phyloP scores from a whole-genome alignment of 2,888 invertebrate species.

The Parapristionchus giblindavisi region DNA sequence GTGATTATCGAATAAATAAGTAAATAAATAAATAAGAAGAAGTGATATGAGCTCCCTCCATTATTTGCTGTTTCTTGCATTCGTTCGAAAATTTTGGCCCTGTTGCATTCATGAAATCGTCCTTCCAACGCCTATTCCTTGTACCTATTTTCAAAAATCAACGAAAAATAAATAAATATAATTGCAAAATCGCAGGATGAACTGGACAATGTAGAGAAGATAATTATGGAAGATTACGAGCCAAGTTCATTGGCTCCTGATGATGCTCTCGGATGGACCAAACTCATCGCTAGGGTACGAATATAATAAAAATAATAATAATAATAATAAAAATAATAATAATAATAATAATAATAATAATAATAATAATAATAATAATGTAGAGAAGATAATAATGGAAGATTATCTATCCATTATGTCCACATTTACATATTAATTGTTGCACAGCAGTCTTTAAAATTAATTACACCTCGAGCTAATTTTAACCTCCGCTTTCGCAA shows the following conservation, averaged over 20 bases:
- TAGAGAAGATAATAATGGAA: too few species aligned
- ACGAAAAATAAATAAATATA: too few species aligned
- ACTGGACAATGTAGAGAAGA: background rate
- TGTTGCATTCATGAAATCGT: background rate
- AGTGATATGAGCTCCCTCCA: too few species aligned
- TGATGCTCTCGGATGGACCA: background rate
- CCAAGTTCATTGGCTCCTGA: background rate
- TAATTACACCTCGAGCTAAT: too few species aligned
- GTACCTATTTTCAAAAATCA: too few species aligned
- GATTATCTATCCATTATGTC: too few species aligned
- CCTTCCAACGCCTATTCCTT: background rate
- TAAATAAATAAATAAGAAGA: conserved; percentile 3
- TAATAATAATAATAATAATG: too few species aligned
- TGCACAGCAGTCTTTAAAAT: too few species aligned
- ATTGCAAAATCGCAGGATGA: background rate
- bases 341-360: too few species aligned
- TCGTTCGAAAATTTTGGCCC: background rate
- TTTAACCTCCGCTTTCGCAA: too few species aligned
- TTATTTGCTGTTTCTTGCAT: background rate
- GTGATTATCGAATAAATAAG: background rate
- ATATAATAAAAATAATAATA: background rate
- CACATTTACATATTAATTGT: too few species aligned
- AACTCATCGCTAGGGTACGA: conserved; percentile 2
- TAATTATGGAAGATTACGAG: background rate
- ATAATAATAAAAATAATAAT: background rate